phyloP scores from a whole-genome alignment of 2,888 invertebrate genomes.

The Rhorus exstirpatorius region DNA sequence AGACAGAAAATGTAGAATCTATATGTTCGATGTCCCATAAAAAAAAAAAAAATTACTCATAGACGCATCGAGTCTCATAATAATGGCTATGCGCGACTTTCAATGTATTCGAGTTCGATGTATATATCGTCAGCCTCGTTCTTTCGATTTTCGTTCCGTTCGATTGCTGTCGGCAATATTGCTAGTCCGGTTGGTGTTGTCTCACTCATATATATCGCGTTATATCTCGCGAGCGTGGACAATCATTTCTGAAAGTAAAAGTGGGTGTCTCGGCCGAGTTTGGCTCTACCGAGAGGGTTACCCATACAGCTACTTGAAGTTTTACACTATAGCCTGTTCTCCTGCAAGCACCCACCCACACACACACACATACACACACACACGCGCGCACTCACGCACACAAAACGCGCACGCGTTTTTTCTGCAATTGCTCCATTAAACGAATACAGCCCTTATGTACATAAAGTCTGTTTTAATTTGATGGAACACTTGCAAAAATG shows the following conservation, averaged over 20 bases:
- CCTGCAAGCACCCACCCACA: no score
- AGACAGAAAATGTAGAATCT: no score
- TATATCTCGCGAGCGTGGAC: slow-evolving; percentile 68
- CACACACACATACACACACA: no score
- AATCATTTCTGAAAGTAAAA: slow-evolving; percentile 80
- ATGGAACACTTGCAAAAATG: no score
- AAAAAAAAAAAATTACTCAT: no score
- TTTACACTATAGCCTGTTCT: slow-evolving; percentile 20
- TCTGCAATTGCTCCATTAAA: no score
- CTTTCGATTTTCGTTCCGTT: slow-evolving; percentile 23
- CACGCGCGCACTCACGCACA: no score
- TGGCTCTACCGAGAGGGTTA: slow-evolving; percentile 44
- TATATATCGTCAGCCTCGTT: neutral
- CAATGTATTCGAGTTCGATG: slow-evolving; percentile 3
- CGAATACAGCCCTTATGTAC: no score
- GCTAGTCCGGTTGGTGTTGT: slow-evolving; percentile 57
- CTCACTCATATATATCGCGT: slow-evolving; percentile 61
- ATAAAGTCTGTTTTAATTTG: no score
- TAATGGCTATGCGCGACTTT: neutral
- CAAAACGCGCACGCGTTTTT: no score
- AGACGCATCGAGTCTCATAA: no score
- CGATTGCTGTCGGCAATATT: slow-evolving; percentile 49
- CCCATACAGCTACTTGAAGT: slow-evolving; percentile 27
- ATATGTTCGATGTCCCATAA: no score
- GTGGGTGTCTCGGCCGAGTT: slow-evolving; percentile 74